A percentile compares a stretch with the other conserved stretches of the same genome.
These are phyloP conservation scores for Psophia crepitans DNA, from an alignment of 2,113 vertebrate species.

Conservation along the genomic window DNA sequence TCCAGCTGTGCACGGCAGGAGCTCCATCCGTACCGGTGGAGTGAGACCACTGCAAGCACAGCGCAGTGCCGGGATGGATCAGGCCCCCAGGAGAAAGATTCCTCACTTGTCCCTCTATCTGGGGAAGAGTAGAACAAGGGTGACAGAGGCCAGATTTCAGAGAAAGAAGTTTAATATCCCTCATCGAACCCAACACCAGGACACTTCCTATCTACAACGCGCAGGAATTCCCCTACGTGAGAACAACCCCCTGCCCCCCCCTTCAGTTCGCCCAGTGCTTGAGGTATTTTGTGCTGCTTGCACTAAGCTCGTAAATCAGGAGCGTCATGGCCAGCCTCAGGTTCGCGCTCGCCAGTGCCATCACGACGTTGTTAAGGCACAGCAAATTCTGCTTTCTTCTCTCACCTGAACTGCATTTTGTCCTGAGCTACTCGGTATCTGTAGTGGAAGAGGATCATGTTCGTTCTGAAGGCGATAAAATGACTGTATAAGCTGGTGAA, in stretches of 20 bases:
- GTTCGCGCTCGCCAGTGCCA: neutral
- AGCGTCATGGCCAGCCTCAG: neutral
- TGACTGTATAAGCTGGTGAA: neutral
- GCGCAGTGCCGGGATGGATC: neutral
- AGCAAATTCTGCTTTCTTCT: neutral
- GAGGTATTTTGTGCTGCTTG: neutral
- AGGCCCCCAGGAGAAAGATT: neutral
- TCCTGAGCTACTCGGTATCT: neutral
- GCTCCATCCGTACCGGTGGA: neutral
- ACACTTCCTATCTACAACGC: neutral
- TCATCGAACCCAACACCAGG: neutral
- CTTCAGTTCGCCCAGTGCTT: neutral
- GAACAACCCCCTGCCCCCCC: neutral
- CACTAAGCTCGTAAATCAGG: neutral
- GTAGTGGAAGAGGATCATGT: neutral
- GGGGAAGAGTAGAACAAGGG: neutral
- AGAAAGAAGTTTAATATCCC: neutral
- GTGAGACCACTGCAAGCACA: neutral
- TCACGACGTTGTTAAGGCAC: accelerated
- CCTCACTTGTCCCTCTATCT: neutral
- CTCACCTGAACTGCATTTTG: neutral
- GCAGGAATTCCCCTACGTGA: neutral
- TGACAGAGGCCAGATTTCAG: neutral
- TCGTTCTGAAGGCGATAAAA: neutral
- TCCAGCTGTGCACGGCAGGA: neutral